A percentile compares a stretch with the other conserved stretches of the same genome.
These are phyloP conservation scores for Idaea aversata DNA, from an alignment of 2,888 invertebrate species.

Conservation along the genomic window DNA sequence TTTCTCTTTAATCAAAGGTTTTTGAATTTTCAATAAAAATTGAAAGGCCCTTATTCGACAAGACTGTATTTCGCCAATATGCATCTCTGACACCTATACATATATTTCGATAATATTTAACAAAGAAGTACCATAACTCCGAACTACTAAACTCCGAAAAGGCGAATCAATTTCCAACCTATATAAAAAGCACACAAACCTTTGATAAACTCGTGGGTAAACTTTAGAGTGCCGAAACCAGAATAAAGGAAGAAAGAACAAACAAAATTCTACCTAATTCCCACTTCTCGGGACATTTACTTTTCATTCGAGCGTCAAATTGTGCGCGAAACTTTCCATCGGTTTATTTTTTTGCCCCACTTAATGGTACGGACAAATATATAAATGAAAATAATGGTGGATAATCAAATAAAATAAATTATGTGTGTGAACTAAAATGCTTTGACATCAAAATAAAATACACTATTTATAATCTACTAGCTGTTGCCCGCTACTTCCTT, in stretches of 20 bases:
- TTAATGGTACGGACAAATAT: not conserved
- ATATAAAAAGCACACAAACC: not conserved
- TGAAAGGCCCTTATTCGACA: no score
- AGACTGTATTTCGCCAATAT: no score
- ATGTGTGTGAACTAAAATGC: not conserved
- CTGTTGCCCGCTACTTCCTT: no score
- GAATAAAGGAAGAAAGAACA: not conserved
- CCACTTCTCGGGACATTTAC: not conserved
- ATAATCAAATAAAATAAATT: not conserved
- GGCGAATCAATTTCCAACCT: not conserved
- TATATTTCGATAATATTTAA: no score
- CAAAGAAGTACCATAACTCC: no score
- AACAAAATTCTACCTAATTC: not conserved
- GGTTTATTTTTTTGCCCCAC: not conserved
- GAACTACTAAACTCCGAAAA: no score
- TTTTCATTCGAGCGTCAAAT: not conserved
- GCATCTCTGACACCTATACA: no score
- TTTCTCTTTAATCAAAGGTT: no score
- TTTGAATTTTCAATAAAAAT: no score
- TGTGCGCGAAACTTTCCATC: not conserved
- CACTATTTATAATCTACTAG: no score
- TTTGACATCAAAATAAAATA: no score
- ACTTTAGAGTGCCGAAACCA: not conserved
- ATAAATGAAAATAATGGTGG: not conserved
- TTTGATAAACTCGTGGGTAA: not conserved